phyloP scores from a whole-genome alignment of 2,888 invertebrate genomes.

The Drosophila bunnanda region DNA sequence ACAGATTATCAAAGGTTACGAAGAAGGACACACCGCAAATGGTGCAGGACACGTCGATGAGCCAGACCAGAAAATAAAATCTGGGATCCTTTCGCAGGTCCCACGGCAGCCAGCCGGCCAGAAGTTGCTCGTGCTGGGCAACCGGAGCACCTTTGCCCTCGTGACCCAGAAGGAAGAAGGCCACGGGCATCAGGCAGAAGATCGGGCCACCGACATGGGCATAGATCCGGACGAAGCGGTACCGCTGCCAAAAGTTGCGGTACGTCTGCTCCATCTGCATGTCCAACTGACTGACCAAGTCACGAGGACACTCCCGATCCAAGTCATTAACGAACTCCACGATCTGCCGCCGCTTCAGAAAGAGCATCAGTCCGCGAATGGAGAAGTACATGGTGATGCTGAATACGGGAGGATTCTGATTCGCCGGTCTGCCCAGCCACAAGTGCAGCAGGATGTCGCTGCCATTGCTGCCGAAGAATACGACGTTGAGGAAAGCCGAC shows the following conservation, averaged over 20 bases:
- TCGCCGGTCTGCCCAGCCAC: not conserved
- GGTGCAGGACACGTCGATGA: constrained; percentile 29
- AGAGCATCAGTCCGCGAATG: constrained; percentile 50
- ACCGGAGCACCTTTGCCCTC: constrained; percentile 34
- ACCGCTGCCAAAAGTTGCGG: not conserved
- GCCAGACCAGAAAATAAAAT: constrained; percentile 36
- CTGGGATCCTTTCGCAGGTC: constrained; percentile 46
- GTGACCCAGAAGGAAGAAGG: constrained; percentile 29
- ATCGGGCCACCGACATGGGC: accelerated
- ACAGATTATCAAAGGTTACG: constrained; percentile 51
- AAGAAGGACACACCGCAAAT: constrained; percentile 41
- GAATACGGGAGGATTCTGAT: constrained; percentile 33
- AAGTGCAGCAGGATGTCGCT: constrained; percentile 17
- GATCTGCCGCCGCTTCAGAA: constrained; percentile 45
- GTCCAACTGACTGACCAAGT: constrained; percentile 36
- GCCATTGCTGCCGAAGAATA: constrained; percentile 31
- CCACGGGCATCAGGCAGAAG: constrained; percentile 18
- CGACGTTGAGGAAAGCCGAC: not conserved
- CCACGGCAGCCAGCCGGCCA: constrained; percentile 59
- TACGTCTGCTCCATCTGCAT: constrained; percentile 21
- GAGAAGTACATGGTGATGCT: constrained; percentile 41
- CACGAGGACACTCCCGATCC: constrained; percentile 53
- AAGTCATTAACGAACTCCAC: constrained; percentile 44
- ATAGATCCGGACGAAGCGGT: not conserved
- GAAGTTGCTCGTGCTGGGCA: constrained; percentile 44